These are phyloP conservation scores for Apoda limacodes DNA, from an alignment of 2,888 invertebrate species.

Conservation along the genomic window DNA sequence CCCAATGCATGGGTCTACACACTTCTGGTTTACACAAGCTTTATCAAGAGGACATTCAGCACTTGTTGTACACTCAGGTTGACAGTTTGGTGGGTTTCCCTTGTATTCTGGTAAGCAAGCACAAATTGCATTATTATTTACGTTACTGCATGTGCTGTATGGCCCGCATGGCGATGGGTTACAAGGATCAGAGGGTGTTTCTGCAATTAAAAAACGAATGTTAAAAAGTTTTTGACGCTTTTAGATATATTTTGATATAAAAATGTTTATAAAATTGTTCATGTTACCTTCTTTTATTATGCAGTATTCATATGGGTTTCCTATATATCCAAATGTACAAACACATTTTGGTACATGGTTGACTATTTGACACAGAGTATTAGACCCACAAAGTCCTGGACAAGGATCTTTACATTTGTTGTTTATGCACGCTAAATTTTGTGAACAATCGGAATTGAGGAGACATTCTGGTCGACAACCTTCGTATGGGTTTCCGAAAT, in stretches of 20 bases:
- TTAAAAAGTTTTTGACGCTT: too few species aligned
- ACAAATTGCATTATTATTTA: conserved; percentile 75
- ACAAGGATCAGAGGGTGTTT: too few species aligned
- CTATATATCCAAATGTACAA: conserved; percentile 74
- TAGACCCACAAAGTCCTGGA: conserved; percentile 80
- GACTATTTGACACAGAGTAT: conserved; percentile 79
- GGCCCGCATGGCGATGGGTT: conserved; percentile 83
- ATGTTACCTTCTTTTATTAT: conserved; percentile 43
- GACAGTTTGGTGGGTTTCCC: conserved; percentile 81
- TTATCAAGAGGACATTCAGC: conserved; percentile 82
- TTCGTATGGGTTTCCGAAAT: conserved; percentile 77
- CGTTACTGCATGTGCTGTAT: conserved; percentile 76
- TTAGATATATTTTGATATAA: too few species aligned
- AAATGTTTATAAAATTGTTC: too few species aligned
- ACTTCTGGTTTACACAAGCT: conserved; percentile 82
- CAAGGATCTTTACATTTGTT: conserved; percentile 80
- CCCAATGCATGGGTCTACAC: conserved; percentile 84
- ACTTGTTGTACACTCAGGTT: conserved; percentile 83
- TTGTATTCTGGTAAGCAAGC: conserved; percentile 75
- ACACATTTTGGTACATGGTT: conserved; percentile 82
- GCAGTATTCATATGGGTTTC: conserved; percentile 75
- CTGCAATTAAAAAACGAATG: too few species aligned
- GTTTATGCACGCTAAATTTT: conserved; percentile 74
- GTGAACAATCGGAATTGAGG: conserved; percentile 74
- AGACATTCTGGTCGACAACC: conserved; percentile 81